Conservation (phyloP, 2,797 vertebrate genomes). For the Gymnodraco acuticeps region DNA sequence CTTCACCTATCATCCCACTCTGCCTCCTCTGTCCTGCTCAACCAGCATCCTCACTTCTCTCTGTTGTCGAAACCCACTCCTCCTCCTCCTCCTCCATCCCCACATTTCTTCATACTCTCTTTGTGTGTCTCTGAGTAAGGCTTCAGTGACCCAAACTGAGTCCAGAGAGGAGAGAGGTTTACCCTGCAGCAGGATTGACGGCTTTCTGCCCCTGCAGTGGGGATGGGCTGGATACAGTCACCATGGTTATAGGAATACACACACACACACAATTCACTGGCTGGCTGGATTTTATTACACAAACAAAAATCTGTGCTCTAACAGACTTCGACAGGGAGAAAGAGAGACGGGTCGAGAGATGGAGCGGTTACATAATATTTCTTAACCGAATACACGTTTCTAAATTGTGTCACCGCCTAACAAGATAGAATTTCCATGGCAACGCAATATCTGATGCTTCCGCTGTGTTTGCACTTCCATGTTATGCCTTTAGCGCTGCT, state of each 20-base stretch:
- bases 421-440: constrained; percentile 84
- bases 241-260: constrained; percentile 46
- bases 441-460: constrained; percentile 68
- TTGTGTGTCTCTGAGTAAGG: constrained; percentile 68
- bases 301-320: constrained; percentile 68
- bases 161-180: constrained; percentile 66
- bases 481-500: constrained; percentile 44
- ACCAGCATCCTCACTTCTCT: constrained; percentile 67
- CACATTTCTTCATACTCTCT: constrained; percentile 64
- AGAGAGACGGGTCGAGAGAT: constrained; percentile 32
- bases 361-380: constrained; percentile 80
- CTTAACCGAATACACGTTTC: constrained; percentile 79
- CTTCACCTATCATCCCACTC: constrained; percentile 75
- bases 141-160: constrained; percentile 71
- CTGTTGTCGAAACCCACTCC: constrained; percentile 64
- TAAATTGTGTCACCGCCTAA: constrained; percentile 80
- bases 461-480: constrained; percentile 40
- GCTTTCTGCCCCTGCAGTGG: constrained; percentile 47
- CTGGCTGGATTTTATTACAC: constrained; percentile 64
- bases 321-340: constrained; percentile 64
- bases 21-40: constrained; percentile 66
- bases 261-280: constrained; percentile 51
- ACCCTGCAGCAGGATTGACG: constrained; percentile 57
- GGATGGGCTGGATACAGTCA: constrained; percentile 40
- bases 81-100: constrained; percentile 52